Conservation (phyloP, 2,797 vertebrate genomes). For the Gymnoscopelus microlampas region DNA sequence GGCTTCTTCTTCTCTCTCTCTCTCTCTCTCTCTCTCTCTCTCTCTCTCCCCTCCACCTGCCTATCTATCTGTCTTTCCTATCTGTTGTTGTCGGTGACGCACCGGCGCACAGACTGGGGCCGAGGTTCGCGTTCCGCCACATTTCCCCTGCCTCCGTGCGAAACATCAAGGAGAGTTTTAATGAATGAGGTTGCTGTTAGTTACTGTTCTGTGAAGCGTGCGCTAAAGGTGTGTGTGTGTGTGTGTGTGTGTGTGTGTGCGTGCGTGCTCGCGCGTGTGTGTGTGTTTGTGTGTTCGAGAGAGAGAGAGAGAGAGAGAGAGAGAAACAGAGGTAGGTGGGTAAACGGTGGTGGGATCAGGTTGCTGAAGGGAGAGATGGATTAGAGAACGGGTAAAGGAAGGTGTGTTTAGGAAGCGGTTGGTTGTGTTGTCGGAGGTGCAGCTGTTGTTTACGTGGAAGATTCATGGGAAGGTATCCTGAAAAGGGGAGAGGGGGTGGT, state of each 20-base stretch:
- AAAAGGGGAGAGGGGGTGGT: conserved; percentile 4
- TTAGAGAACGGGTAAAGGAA: conserved; percentile 21
- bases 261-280: not conserved
- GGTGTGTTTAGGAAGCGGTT: conserved; percentile 23
- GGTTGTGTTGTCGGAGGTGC: conserved; percentile 22
- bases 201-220: conserved; percentile 80
- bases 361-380: conserved; percentile 57
- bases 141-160: conserved; percentile 78
- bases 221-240: conserved; percentile 38
- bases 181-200: conserved; percentile 84
- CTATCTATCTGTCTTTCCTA: conserved; percentile 47
- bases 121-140: conserved; percentile 76
- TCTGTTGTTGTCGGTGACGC: conserved; percentile 60
- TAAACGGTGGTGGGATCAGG: conserved; percentile 56
- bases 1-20: conserved; percentile 50
- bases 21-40: conserved; percentile 35
- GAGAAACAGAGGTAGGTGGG: conserved; percentile 7
- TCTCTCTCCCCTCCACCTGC: conserved; percentile 50
- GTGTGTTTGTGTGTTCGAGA: conserved; percentile 20
- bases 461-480: conserved; percentile 21
- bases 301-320: not conserved
- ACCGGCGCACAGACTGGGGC: conserved; percentile 66
- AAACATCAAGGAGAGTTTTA: conserved; percentile 78
- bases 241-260: conserved; percentile 6
- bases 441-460: conserved; percentile 52